These are phyloP conservation scores for Crenichthys baileyi DNA, from an alignment of 2,797 vertebrate species.

Conservation along the genomic window DNA sequence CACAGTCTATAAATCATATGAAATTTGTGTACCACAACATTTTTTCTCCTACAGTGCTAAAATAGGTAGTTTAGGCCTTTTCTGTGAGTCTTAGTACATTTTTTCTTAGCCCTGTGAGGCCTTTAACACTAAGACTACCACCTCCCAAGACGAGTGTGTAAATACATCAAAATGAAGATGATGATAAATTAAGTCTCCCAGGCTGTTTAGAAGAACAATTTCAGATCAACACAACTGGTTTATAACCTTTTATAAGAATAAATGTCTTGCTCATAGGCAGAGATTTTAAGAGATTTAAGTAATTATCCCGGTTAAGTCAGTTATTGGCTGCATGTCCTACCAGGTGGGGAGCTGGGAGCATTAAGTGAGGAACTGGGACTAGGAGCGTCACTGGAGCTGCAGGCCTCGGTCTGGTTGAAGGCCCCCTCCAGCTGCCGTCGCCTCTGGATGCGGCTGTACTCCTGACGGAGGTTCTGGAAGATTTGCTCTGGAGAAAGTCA, in stretches of 20 bases:
- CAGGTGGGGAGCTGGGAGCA: constrained; percentile 89
- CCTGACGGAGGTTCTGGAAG: constrained; percentile 93
- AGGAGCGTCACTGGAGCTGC: constrained; percentile 82
- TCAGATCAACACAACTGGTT: neutral
- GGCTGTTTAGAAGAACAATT: neutral
- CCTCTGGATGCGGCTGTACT: constrained; percentile 92
- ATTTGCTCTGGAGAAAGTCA: constrained; percentile 85
- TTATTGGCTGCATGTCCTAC: constrained; percentile 64
- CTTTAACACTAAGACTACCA: neutral
- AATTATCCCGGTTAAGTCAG: too few relatives aligned
- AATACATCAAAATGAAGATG: neutral
- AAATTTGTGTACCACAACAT: too few relatives aligned
- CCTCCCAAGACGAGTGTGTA: neutral
- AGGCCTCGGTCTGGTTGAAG: constrained; percentile 88
- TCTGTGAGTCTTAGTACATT: neutral
- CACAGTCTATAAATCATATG: too few relatives aligned
- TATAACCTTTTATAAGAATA: neutral
- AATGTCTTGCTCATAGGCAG: neutral
- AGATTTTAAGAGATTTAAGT: too few relatives aligned
- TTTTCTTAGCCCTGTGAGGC: neutral
- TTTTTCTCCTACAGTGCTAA: neutral
- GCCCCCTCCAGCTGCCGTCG: constrained; percentile 91
- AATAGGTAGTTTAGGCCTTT: neutral
- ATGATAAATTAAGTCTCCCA: neutral
- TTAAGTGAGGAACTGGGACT: constrained; percentile 82